Evolutionary conservation across 2,888 invertebrate species (phyloP).

Genomic region (Hirtodrosophila trivittata): DNA sequence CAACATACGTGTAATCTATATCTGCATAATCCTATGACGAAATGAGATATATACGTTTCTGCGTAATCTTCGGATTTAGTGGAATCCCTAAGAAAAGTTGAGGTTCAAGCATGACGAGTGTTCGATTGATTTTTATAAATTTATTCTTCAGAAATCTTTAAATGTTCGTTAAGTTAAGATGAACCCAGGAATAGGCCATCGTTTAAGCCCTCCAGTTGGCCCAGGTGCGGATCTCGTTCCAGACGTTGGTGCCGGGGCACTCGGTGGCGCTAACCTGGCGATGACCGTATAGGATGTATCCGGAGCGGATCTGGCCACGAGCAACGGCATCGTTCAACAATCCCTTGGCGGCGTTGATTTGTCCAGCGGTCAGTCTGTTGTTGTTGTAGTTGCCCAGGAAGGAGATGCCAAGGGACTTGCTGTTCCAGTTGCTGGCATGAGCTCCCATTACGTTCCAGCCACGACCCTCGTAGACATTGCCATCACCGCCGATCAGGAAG

Average conservation of each 20-base stretch:
- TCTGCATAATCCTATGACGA: too few species aligned
- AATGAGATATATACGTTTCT: too few species aligned
- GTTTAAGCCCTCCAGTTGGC: conserved; percentile 67
- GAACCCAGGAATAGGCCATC: too few species aligned
- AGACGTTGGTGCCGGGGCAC: conserved; percentile 77
- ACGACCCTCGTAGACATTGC: conserved; percentile 76
- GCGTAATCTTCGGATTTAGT: too few species aligned
- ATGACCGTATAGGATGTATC: conserved; percentile 70
- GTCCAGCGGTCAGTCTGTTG: conserved; percentile 46
- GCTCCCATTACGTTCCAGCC: conserved; percentile 72
- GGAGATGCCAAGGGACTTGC: conserved; percentile 73
- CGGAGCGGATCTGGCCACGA: conserved; percentile 57
- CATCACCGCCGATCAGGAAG: conserved; percentile 76
- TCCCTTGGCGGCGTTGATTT: conserved; percentile 65
- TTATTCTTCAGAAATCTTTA: too few species aligned
- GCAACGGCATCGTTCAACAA: conserved; percentile 63
- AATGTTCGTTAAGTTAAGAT: too few species aligned
- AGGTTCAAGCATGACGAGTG: too few species aligned
- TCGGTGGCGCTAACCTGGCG: conserved; percentile 77
- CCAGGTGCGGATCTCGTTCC: conserved; percentile 77
- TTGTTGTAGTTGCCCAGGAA: conserved; percentile 75
- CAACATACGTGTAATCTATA: too few species aligned
- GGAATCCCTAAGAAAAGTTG: too few species aligned
- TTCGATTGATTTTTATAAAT: too few species aligned
- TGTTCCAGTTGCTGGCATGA: conserved; percentile 74